A percentile compares a stretch with the other conserved stretches of the same genome.
These are phyloP conservation scores for Pocillopora verrucosa DNA, from an alignment of 64 coral and sea anemone species.

Conservation along the genomic window DNA sequence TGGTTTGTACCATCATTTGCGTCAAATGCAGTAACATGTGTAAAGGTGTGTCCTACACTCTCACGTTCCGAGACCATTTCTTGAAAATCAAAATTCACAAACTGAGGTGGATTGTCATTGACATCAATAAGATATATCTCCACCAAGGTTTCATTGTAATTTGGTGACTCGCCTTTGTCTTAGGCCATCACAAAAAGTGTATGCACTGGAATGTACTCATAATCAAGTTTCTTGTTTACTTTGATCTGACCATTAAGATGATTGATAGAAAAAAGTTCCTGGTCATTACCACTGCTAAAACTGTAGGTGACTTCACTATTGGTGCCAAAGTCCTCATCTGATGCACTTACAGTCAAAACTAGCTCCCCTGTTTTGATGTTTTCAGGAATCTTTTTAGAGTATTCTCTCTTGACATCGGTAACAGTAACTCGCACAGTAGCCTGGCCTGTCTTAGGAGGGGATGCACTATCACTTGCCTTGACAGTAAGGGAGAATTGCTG, in stretches of 20 bases:
- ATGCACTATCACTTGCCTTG: constrained; percentile 74
- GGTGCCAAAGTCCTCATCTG: constrained; percentile 66
- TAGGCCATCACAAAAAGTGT: too few relatives aligned
- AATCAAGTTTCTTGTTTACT: too few relatives aligned
- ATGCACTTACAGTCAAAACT: constrained; percentile 54
- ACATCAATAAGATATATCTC: constrained; percentile 55
- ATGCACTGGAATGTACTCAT: too few relatives aligned
- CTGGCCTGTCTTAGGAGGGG: constrained; percentile 54
- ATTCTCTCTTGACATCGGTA: constrained; percentile 68
- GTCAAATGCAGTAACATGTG: constrained; percentile 69
- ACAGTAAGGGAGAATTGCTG: constrained; percentile 55
- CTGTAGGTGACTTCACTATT: constrained; percentile 64
- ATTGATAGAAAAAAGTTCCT: too few relatives aligned
- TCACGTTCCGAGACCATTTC: constrained; percentile 66
- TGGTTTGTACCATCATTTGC: constrained; percentile 63
- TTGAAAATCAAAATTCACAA: constrained; percentile 59
- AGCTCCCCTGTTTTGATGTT: constrained; percentile 17
- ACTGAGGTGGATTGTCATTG: constrained; percentile 80
- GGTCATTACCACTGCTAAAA: constrained; percentile 73
- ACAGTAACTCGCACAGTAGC: constrained; percentile 70
- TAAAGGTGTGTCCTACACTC: constrained; percentile 45
- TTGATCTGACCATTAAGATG: too few relatives aligned
- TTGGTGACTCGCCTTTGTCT: too few relatives aligned
- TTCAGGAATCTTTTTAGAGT: constrained; percentile 39
- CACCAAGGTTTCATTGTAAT: too few relatives aligned